phyloP scores from a whole-genome alignment of 2,888 invertebrate genomes.

The Macrosoma leucophasiata region DNA sequence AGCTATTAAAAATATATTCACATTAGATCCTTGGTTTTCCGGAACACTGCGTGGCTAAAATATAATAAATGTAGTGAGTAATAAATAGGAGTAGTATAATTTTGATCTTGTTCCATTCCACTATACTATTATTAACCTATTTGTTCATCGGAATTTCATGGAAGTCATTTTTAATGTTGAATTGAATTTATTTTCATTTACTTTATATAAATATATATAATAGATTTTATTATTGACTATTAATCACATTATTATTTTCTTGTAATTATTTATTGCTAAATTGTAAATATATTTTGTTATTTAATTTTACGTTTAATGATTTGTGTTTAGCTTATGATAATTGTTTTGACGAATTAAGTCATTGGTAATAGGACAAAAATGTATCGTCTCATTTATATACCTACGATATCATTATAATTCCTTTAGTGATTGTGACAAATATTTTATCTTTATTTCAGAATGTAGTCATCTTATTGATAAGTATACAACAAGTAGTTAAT shows the following conservation, averaged over 20 bases:
- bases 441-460: constrained; percentile 38
- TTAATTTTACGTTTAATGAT: constrained; percentile 67
- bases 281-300: constrained; percentile 74
- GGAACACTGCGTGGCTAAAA: too few relatives aligned
- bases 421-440: constrained; percentile 26
- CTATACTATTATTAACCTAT: constrained; percentile 40
- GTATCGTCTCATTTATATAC: constrained; percentile 27
- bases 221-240: constrained; percentile 37
- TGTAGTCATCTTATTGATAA: constrained; percentile 64
- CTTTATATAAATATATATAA: too few relatives aligned
- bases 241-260: constrained; percentile 37
- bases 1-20: too few relatives aligned
- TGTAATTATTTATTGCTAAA: constrained; percentile 72
- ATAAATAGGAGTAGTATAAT: too few relatives aligned
- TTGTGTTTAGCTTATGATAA: constrained; percentile 44
- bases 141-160: constrained; percentile 30
- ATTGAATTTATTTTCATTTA: constrained; percentile 37
- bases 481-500: constrained; percentile 58
- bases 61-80: too few relatives aligned
- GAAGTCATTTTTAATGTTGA: constrained; percentile 26
- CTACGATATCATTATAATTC: constrained; percentile 26
- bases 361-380: constrained; percentile 23
- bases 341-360: constrained; percentile 33
- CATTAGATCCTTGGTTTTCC: too few relatives aligned
- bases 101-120: constrained; percentile 64